Evolutionary conservation across 1,140 invertebrate species (phyloP).

Genomic region (Macrosteles quadrilineatus): DNA sequence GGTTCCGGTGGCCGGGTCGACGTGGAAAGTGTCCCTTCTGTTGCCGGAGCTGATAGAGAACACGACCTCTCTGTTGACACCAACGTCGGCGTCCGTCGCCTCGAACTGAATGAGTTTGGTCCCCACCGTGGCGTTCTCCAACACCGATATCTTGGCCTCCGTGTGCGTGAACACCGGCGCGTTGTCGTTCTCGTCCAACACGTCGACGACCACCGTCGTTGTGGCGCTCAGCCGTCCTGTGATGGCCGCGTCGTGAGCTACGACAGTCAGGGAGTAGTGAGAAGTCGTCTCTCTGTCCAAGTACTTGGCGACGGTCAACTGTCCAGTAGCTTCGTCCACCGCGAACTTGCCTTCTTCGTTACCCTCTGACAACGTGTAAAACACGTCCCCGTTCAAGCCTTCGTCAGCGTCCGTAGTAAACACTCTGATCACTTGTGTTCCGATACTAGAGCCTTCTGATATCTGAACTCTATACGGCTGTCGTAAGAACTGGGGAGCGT

Average conservation of each 20-base stretch:
- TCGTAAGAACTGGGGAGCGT: conserved; percentile 80
- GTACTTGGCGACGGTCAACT: conserved; percentile 70
- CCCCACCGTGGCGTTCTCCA: conserved; percentile 80
- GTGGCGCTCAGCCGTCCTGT: conserved; percentile 67
- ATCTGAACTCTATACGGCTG: conserved; percentile 83
- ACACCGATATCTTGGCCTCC: conserved; percentile 70
- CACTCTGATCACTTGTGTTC: conserved; percentile 79
- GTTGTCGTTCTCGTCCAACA: conserved; percentile 95
- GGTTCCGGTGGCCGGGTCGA: conserved; percentile 79
- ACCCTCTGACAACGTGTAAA: conserved; percentile 78
- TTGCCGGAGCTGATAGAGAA: conserved; percentile 86
- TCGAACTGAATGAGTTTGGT: conserved; percentile 83
- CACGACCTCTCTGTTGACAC: conserved; percentile 84
- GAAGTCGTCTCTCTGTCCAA: conserved; percentile 86
- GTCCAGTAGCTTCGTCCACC: conserved; percentile 86
- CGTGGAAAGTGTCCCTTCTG: conserved; percentile 81
- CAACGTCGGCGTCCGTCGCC: conserved; percentile 87
- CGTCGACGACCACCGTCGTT: conserved; percentile 75
- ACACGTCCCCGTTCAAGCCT: conserved; percentile 87
- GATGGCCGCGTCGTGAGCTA: conserved; percentile 78
- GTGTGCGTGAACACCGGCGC: conserved; percentile 77
- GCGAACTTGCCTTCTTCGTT: conserved; percentile 79
- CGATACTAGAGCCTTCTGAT: conserved; percentile 75
- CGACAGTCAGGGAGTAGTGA: conserved; percentile 74
- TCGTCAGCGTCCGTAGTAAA: conserved; percentile 87